phyloP scores from a whole-genome alignment of 2,113 vertebrate genomes.

The Falco punctatus region DNA sequence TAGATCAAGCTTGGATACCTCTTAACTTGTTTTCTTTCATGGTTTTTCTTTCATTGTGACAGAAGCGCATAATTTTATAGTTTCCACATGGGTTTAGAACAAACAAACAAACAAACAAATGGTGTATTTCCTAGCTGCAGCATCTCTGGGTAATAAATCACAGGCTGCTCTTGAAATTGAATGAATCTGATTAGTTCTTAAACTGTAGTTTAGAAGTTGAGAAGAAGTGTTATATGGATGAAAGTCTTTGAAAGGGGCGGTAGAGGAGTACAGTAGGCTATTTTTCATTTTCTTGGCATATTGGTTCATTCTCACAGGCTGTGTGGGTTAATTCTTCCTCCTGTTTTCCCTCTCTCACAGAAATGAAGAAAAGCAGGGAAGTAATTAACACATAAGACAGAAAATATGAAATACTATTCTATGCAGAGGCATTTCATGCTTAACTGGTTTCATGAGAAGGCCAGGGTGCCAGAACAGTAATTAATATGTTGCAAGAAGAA shows the following conservation, averaged over 20 bases:
- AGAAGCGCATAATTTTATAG: neutral
- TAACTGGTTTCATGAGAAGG: slow-evolving; percentile 57
- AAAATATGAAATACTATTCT: slow-evolving; percentile 60
- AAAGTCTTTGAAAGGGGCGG: neutral
- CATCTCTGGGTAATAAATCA: neutral
- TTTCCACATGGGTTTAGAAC: neutral
- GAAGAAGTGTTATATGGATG: neutral
- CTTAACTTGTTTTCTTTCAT: neutral
- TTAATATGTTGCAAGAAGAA: slow-evolving; percentile 44
- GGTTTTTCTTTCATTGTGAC: neutral
- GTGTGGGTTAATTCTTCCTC: neutral
- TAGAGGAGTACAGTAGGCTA: neutral
- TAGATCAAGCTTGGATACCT: too few species aligned
- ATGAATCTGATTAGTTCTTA: neutral
- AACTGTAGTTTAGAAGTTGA: neutral
- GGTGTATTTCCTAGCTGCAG: neutral
- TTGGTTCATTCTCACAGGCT: neutral
- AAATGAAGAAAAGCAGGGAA: slow-evolving; percentile 48
- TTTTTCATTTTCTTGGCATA: neutral
- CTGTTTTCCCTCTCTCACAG: neutral
- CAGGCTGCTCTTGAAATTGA: neutral
- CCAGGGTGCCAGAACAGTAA: slow-evolving; percentile 55
- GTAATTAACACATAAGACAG: slow-evolving; percentile 54
- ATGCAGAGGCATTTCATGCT: slow-evolving; percentile 50
- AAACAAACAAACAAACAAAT: neutral